Evolutionary conservation across 2,888 invertebrate species (phyloP), one percentile per base, ranked within the genome.

Genomic region (Rosalia funebris): DNA sequence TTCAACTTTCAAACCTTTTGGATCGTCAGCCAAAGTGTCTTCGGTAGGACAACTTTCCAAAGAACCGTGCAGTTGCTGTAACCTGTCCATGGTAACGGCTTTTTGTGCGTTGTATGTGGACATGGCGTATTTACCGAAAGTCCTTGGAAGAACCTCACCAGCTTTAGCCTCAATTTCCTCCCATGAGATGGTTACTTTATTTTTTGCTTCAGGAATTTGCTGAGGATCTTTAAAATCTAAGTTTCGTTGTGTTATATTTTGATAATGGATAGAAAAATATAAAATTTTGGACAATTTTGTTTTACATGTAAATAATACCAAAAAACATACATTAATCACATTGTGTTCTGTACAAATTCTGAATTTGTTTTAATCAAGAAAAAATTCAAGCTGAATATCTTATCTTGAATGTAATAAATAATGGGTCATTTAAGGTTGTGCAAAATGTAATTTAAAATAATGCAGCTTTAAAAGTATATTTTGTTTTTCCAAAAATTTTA

Each of bases 41-140:
- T 89, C 89, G 0, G 80, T 75, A 0, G 94, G 93, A 25, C 91
- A 87, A 0, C 86, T 85, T 37, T 84, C 84, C 4, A 94, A 79
- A 0, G 92, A 89, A 59, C 85, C 85, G 78, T 93, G 92, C 19
- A 94, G 81, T 71, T 86, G 86, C 66, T 90, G 86, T 1, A 94
- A 82, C 2, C 90, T 85, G 37, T 93, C 91, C 55, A 90, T 79
- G 1, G 92, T 93, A 19, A 92, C 74, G 5, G 85, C 82, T 62
- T 89, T 88, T 72, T 92, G 89, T 1, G 84, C 84, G 73, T 89
- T 84, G 69, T 89, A 88, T 0, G 89, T 91, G 31, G 86, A 84
- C 82, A 91, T 81, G 0, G 91, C 92, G 69, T 72, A 83, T 69
- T 84, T 84, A 59, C 88, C 87, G 60, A 86, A 85, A 76, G 85